phyloP scores from a whole-genome alignment of 2,888 invertebrate species.

The Odontomyia ornata region DNA sequence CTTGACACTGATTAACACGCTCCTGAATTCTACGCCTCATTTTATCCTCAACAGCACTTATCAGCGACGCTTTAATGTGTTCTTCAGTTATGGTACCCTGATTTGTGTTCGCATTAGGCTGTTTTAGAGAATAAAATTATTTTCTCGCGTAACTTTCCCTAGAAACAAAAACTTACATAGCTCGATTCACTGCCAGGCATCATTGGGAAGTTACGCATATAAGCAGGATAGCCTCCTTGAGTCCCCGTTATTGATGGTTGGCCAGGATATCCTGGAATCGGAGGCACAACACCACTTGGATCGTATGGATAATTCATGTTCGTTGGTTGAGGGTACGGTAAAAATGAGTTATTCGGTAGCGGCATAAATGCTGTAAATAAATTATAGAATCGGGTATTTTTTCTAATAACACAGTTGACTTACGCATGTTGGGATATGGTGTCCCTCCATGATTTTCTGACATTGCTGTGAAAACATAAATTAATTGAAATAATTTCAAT shows the following conservation, averaged over 20 bases:
- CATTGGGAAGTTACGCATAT: slow-evolving; percentile 61
- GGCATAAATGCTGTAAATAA: slow-evolving; percentile 30
- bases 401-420: background rate
- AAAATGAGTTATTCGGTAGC: slow-evolving; percentile 57
- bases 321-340: slow-evolving; percentile 61
- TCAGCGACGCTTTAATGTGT: slow-evolving; percentile 90
- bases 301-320: background rate
- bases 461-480: slow-evolving; percentile 11
- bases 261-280: slow-evolving; percentile 9
- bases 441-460: slow-evolving; percentile 53
- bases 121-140: background rate
- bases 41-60: slow-evolving; percentile 96
- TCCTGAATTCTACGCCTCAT: slow-evolving; percentile 86
- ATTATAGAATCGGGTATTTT: background rate
- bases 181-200: slow-evolving; percentile 55
- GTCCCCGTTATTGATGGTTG: background rate
- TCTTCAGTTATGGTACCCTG: slow-evolving; percentile 93
- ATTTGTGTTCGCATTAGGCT: slow-evolving; percentile 60
- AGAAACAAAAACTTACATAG: slow-evolving; percentile 34
- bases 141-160: background rate
- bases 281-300: slow-evolving; percentile 33
- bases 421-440: background rate
- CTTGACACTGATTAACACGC: slow-evolving; percentile 88
- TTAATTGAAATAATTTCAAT: too few relatives aligned
- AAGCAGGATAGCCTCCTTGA: slow-evolving; percentile 66